phyloP scores from a whole-genome alignment of 2,113 vertebrate species.

The Canis aureus region DNA sequence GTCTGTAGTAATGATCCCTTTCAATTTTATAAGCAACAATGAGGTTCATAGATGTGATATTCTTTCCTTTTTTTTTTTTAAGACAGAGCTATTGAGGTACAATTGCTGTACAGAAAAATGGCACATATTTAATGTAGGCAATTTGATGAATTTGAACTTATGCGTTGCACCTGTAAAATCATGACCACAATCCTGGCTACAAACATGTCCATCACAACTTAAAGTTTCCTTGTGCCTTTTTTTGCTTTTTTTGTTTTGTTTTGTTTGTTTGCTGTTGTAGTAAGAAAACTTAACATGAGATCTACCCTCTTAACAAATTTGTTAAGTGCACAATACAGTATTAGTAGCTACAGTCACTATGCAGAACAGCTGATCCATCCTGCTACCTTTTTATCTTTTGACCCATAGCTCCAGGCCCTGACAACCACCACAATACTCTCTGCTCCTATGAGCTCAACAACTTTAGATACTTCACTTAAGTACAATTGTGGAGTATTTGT shows the following conservation, averaged over 20 bases:
- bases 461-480: not conserved
- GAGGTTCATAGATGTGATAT: not conserved
- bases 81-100: not conserved
- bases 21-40: not conserved
- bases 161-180: not conserved
- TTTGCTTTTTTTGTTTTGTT: not conserved
- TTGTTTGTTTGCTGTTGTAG: not conserved
- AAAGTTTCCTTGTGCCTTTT: not conserved
- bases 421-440: not conserved
- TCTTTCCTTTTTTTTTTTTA: not conserved
- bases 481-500: too few relatives aligned
- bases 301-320: not conserved
- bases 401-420: not conserved
- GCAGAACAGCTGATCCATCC: too few relatives aligned
- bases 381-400: not conserved
- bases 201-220: not conserved
- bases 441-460: not conserved
- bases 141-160: not conserved
- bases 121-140: not conserved
- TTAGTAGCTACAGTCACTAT: rapidly evolving
- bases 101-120: not conserved
- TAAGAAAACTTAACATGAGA: not conserved
- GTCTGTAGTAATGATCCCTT: not conserved
- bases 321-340: too few relatives aligned
- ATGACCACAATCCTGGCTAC: not conserved